These are phyloP conservation scores for Apotomis turbidana DNA, from an alignment of 2,888 invertebrate genomes.

Conservation along the genomic window DNA sequence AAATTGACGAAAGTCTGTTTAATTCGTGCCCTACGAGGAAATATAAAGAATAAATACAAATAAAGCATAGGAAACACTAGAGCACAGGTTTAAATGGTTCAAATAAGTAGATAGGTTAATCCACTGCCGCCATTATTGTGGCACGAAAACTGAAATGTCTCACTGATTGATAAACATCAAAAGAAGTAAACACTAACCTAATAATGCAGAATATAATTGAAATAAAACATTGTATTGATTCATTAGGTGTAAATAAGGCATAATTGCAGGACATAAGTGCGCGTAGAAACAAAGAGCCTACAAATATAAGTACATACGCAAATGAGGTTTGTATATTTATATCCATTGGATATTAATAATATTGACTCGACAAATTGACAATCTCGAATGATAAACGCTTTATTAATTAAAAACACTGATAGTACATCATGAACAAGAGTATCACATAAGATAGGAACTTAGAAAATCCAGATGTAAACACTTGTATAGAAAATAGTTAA, in stretches of 20 bases:
- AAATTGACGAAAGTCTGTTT: slow-evolving; percentile 70
- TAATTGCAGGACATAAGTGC: slow-evolving; percentile 51
- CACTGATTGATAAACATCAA: slow-evolving; percentile 76
- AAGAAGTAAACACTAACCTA: slow-evolving; percentile 80
- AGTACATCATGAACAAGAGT: slow-evolving; percentile 78
- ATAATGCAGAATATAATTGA: slow-evolving; percentile 50
- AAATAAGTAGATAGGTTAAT: slow-evolving; percentile 80
- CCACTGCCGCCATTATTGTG: slow-evolving; percentile 83
- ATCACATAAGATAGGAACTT: slow-evolving; percentile 84
- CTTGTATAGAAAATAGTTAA: slow-evolving; percentile 78
- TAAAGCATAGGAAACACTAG: slow-evolving; percentile 52
- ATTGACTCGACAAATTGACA: slow-evolving; percentile 54
- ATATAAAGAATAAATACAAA: slow-evolving; percentile 66
- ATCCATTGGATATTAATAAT: slow-evolving; percentile 52
- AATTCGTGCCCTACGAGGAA: slow-evolving; percentile 69
- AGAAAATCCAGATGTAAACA: slow-evolving; percentile 90
- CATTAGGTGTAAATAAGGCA: slow-evolving; percentile 42
- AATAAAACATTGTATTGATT: slow-evolving; percentile 44
- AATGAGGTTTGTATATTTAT: slow-evolving; percentile 77
- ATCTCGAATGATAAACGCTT: slow-evolving; percentile 44
- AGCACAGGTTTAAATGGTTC: slow-evolving; percentile 58
- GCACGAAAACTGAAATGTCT: slow-evolving; percentile 81
- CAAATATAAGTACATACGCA: slow-evolving; percentile 71
- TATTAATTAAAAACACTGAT: slow-evolving; percentile 51
- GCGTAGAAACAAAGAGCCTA: slow-evolving; percentile 74